These are phyloP conservation scores for Leiothrix lutea DNA, from an alignment of 2,113 vertebrate species.

Conservation along the genomic window DNA sequence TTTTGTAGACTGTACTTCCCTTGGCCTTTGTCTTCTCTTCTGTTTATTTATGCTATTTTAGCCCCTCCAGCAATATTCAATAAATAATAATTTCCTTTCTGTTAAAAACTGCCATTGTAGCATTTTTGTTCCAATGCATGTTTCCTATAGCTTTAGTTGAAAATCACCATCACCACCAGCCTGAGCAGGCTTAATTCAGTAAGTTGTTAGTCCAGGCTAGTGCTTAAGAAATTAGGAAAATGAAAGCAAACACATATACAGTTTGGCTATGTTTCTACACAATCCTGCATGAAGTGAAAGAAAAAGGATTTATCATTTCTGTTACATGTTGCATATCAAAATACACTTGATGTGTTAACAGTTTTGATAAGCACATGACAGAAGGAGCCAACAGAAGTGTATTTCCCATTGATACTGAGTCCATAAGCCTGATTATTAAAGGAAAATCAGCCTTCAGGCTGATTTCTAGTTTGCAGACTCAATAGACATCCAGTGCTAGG, in stretches of 20 bases:
- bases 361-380: background rate
- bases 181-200: background rate
- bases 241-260: background rate
- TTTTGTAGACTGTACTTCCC: background rate
- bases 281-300: background rate
- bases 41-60: conserved; percentile 34
- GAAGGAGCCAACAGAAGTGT: background rate
- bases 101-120: background rate
- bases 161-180: background rate
- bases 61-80: background rate
- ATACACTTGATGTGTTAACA: background rate
- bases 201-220: background rate
- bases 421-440: background rate
- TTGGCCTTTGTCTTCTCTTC: conserved; percentile 5
- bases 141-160: background rate
- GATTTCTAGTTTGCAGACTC: background rate
- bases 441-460: background rate
- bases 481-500: background rate
- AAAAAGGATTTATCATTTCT: background rate
- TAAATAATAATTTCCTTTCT: conserved; percentile 24
- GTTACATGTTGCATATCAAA: background rate
- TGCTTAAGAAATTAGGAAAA: background rate
- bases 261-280: background rate
- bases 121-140: background rate
- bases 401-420: background rate